Percentiles rank a stretch among this genome's conserved stretches.
Evolutionary conservation across 2,113 vertebrate species (phyloP).

Genomic region (Geococcyx californianus): DNA sequence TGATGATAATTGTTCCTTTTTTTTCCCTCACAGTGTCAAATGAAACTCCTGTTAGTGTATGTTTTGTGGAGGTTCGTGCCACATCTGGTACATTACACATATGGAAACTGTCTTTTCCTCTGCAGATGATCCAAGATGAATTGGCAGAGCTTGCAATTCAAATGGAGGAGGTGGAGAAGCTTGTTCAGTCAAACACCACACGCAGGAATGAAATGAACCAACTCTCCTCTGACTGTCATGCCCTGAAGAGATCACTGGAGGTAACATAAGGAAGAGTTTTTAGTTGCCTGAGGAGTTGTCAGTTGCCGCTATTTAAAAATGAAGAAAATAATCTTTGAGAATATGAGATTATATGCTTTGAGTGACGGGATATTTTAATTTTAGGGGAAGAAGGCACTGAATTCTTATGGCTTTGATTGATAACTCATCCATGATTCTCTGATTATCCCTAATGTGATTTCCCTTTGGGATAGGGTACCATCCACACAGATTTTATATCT

Average conservation of each 20-base stretch:
- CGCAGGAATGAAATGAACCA: conserved; percentile 80
- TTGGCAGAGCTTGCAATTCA: conserved; percentile 79
- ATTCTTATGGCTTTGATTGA: not conserved
- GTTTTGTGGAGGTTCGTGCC: not conserved
- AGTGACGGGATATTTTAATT: not conserved
- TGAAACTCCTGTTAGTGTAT: not conserved
- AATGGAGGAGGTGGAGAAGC: conserved; percentile 77
- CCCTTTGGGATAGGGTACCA: not conserved
- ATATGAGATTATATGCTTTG: not conserved
- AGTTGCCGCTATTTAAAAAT: not conserved
- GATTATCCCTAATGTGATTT: not conserved
- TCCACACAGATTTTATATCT: not conserved
- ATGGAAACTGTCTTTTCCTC: not conserved
- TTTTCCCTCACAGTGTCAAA: not conserved
- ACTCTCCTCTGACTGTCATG: conserved; percentile 75
- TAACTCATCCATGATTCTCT: not conserved
- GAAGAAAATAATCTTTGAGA: not conserved
- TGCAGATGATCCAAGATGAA: conserved; percentile 86
- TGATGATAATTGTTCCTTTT: not conserved
- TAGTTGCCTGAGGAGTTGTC: not conserved
- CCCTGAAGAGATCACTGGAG: conserved; percentile 78
- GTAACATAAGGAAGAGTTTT: conserved; percentile 65
- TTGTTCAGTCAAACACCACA: conserved; percentile 75
- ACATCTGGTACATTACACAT: not conserved
- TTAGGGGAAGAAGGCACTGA: not conserved